These are phyloP conservation scores for Sinella curviseta DNA, from an alignment of 1,140 invertebrate species.

Conservation along the genomic window DNA sequence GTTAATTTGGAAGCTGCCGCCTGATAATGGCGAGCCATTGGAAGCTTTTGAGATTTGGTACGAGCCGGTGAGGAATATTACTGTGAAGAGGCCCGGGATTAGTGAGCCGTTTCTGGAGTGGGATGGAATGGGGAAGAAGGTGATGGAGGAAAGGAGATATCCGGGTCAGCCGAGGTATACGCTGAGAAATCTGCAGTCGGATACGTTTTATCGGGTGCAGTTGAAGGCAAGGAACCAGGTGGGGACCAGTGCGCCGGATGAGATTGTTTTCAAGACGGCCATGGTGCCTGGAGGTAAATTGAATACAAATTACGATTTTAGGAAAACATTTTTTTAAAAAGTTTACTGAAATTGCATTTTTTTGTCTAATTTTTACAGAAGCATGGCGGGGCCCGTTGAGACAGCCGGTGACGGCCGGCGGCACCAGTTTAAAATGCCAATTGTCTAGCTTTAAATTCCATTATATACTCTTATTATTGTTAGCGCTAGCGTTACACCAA, in stretches of 20 bases:
- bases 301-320: background rate
- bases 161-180: constrained; percentile 60
- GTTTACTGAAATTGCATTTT: background rate
- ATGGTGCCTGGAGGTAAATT: constrained; percentile 52
- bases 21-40: constrained; percentile 85
- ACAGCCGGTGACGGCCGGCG: background rate
- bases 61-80: constrained; percentile 67
- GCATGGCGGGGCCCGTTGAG: background rate
- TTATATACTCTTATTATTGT: background rate
- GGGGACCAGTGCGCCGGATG: constrained; percentile 72
- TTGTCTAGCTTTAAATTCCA: too few species aligned
- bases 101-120: background rate
- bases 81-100: background rate
- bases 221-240: constrained; percentile 80
- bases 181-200: constrained; percentile 67
- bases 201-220: constrained; percentile 78
- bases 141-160: constrained; percentile 9
- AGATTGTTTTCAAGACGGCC: constrained; percentile 76
- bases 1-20: constrained; percentile 77
- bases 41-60: constrained; percentile 77
- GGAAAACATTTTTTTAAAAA: background rate
- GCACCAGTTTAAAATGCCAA: too few species aligned
- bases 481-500: background rate
- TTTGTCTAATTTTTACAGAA: constrained; percentile 1
- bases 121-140: background rate